Base-by-base conservation (phyloP, 2,888 invertebrate genomes). In the Cetonia aurata region DNA sequence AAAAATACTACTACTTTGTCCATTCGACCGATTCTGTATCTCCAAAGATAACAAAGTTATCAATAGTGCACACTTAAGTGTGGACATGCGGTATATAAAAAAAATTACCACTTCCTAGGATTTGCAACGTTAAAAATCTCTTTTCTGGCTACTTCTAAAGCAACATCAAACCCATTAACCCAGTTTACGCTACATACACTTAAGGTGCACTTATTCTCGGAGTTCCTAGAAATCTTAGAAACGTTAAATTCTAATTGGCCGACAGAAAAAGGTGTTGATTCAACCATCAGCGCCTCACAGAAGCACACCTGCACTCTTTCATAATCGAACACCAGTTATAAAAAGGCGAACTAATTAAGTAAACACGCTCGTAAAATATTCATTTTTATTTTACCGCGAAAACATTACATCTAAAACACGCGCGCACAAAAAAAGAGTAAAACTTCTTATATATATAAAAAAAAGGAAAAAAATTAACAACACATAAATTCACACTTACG, bases 231-330 rank as follows among this genome's bases (percentile, higher is more conserved):
- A 10, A 12, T 25, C 12, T 19, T 17, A 52, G 17, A 1, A 17
- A 17, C 19, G 3, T 52, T 17, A 52, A 52, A 10, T 9, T 19
- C 25, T 52, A 52, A 52, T 52, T 12, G 25, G 12, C 25, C 3
- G 52, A 1, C 10, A 19, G 6, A 37, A 37, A 37, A 37, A 37
- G 17, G 19, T 52, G 25, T 52, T 52, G 41, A 65, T 65, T 50
- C 37, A 17, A 15, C 50, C 17, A 15, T 65, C 50, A 65, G 4
- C 62, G 33, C 37, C 8, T 19, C 37, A 33, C 33, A 6, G 3
- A 33, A 65, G 37, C 3, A 4, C 62, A 65, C 62, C 62, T 65
- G 62, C 62, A 50, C 50, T 65, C 37, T 65, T 50, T 65, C 62
- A 50, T 65, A 65, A 65, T 65, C 50, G 37, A 65, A 15, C 50